Evolutionary conservation across 1,140 invertebrate species (phyloP), one percentile per base, ranked within the genome.

Genomic region (Lordiphosa stackelbergi): DNA sequence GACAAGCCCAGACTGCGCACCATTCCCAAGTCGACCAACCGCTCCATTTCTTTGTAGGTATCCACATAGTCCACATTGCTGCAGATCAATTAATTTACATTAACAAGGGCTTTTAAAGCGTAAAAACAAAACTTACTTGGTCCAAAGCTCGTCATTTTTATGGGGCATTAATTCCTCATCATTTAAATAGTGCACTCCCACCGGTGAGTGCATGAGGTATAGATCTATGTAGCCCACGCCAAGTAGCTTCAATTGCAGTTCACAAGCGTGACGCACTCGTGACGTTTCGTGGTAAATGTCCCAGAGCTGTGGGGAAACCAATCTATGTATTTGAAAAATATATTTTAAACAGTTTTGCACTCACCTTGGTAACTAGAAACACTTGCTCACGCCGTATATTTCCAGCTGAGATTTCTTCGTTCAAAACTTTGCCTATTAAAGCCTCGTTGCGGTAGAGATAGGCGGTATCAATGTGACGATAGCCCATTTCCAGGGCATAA

Each of bases 11-110:
- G 94, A 43, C 93, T 93, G 47, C 90, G 92, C 0, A 91, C 89
- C 7, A 95, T 88, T 0, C 95, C 95, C 51, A 91, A 87, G n/a
- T 91, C 87, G 2, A 93, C 92, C 43, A 93, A 90, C 37, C 92
- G 88, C 88, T 97, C 96, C 91, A 98, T 90, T 12, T 90, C 95
- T 88, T 91, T 92, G 94, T 96, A 98, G 0, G 96, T 96, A 66
- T 97, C 95, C 7, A 96, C 66, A 73, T 93, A 97, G 88, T 97
- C 95, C 3, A 91, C 89, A 8, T 90, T 85, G 24, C 69, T 77
- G 10, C n/a, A 49, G 43, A 34, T 13, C 28, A 31, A 52, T 57
- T n/a, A 66, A 28, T 66, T 58, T 42, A 2, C 5, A 10, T 13
- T 49, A 16, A 3, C 5, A 6, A n/a, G 19, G 3, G 5, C 8